Conservation (phyloP, 2,113 vertebrate species). For the Glaucomys volans region DNA sequence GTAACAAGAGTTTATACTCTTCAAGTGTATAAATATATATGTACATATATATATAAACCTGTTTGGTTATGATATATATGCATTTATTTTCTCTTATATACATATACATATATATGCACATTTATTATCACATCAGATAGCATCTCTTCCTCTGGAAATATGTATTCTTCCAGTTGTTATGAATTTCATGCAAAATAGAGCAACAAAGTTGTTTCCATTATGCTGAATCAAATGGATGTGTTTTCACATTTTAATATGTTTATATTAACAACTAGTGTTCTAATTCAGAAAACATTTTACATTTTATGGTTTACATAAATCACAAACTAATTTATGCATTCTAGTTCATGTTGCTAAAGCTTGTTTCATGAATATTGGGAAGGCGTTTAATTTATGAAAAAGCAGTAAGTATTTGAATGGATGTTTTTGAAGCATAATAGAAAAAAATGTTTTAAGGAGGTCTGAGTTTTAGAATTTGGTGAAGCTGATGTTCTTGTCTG, state of each 20-base stretch:
- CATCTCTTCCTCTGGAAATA: background rate
- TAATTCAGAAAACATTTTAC: constrained; percentile 75
- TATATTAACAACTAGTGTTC: constrained; percentile 67
- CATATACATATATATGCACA: too few species aligned
- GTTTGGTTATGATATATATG: background rate
- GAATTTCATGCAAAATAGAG: background rate
- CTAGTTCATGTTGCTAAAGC: constrained; percentile 48
- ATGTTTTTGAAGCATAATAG: background rate
- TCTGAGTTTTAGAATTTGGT: constrained; percentile 1
- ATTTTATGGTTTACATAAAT: constrained; percentile 75
- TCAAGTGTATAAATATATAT: background rate
- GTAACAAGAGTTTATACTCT: constrained; percentile 9
- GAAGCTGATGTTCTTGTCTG: background rate
- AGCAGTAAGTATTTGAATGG: background rate
- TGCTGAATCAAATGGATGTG: background rate
- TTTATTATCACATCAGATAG: background rate
- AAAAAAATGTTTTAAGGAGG: constrained; percentile 1
- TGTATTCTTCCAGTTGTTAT: background rate
- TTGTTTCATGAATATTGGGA: constrained; percentile 69
- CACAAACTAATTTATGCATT: constrained; percentile 68
- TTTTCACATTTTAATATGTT: constrained; percentile 66
- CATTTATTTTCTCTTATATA: too few species aligned
- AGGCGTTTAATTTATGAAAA: constrained; percentile 66
- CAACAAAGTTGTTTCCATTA: background rate
- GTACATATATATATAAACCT: background rate